Conservation (phyloP, 1,140 invertebrate species). For the roundworm (Caenorhabditis elegans) region DNA sequence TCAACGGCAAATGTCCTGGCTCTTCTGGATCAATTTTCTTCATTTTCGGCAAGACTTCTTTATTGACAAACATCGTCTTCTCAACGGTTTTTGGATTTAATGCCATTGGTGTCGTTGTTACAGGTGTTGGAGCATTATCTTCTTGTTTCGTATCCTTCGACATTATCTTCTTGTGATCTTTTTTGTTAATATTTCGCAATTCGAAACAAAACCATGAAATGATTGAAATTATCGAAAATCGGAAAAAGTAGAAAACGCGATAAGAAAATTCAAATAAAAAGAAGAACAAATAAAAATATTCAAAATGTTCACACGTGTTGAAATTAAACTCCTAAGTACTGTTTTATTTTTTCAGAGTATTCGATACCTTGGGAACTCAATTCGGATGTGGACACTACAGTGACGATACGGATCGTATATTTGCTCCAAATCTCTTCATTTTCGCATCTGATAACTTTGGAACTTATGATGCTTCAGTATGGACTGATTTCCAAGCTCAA, state of each 20-base stretch:
- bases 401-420: neutral
- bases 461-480: neutral
- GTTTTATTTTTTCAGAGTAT: neutral
- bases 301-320: no score
- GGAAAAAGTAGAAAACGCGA: neutral
- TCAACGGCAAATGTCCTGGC: constrained; percentile 1
- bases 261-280: neutral
- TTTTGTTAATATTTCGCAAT: neutral
- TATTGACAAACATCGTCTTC: neutral
- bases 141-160: neutral
- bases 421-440: constrained; percentile 14
- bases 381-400: constrained; percentile 21
- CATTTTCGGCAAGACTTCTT: constrained; percentile 14
- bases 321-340: no score
- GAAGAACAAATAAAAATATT: neutral
- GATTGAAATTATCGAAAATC: neutral
- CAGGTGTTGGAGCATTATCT: no score
- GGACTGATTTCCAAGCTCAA: neutral
- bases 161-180: constrained; percentile 9
- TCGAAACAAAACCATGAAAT: constrained; percentile 5
- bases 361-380: neutral
- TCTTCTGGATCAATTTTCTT: neutral
- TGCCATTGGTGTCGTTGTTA: neutral
- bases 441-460: neutral
- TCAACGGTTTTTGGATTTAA: neutral